Base-by-base conservation (phyloP, 2,888 invertebrate species). In the Acanthococcus lagerstroemiae region DNA sequence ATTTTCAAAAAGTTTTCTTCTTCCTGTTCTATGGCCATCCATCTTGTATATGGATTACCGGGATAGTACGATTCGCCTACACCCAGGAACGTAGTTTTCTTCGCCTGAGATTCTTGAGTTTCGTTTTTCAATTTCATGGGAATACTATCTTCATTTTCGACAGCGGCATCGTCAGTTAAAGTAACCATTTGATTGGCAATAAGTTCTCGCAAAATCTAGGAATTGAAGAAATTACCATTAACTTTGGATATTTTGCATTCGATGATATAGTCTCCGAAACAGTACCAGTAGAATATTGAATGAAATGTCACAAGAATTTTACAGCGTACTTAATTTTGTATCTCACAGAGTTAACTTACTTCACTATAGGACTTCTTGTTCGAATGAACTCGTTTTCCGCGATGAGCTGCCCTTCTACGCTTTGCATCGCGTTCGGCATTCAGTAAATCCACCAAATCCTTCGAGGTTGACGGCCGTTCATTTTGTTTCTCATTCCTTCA, bases 371-470 rank as follows among this genome's bases (percentile, higher is more conserved):
- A 82, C 71, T 78, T 78, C 6, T 78, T 76, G 71, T 80, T 81
- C 57, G 81, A 79, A 58, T 82, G 80, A 27, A 81, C 81, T 65
- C 72, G 70, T 45, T 77, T 75, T 24, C 70, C 67, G 69, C 80
- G 78, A 74, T 84, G 82, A 74, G 82, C 81, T 55, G 80, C 74
- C 71, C 83, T 78, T 17, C 84, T 78, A 15, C 84, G 78, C 75
- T 81, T 81, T 74, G 82, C 80, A 74, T 84, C 80, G 54, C 84
- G 78, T 73, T 81, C 78, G 71, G 79, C 79, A 3, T 80, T 78
- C 69, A 82, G 72, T 61, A 79, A 74, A 74, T 83, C 81, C 71
- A 73, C 73, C 68, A 74, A 37, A 21, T 24, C 37, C 4, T 4
- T 27, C 7, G 61, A 61, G 3, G 63, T 37, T 4, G 26, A 26